Evolutionary conservation across 2,113 vertebrate species (phyloP).

Genomic region (Phalacrocorax pelagicus): DNA sequence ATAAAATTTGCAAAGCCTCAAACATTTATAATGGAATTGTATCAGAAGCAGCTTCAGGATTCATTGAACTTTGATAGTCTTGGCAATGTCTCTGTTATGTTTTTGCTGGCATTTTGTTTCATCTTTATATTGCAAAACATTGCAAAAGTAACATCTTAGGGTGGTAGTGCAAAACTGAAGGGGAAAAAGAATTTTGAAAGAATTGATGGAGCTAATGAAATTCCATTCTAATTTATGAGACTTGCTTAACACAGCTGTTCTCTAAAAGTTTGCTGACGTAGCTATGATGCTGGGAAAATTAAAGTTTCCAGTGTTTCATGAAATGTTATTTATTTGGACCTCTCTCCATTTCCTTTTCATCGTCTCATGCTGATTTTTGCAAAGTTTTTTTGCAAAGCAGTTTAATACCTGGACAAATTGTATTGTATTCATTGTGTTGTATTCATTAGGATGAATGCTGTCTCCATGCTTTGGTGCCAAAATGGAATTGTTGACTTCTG

Average conservation of each 20-base stretch:
- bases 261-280: not conserved
- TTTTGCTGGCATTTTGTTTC: not conserved
- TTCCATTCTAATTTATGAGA: not conserved
- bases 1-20: not conserved
- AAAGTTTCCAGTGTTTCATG: not conserved
- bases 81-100: not conserved
- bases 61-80: not conserved
- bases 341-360: not conserved
- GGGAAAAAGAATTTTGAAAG: not conserved
- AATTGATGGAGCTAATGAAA: not conserved
- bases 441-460: not conserved
- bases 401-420: not conserved
- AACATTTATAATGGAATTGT: not conserved
- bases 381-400: not conserved
- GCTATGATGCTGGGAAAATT: not conserved
- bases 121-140: not conserved
- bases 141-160: not conserved
- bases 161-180: not conserved
- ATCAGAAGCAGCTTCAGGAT: slow-evolving; percentile 29
- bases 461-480: not conserved
- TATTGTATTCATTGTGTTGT: not conserved
- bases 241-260: not conserved
- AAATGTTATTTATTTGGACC: not conserved
- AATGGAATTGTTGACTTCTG: not conserved
- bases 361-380: not conserved